Evolutionary conservation across 2,113 vertebrate species (phyloP), one percentile per base, ranked within the genome.

Genomic region (Pelecanoides urinatrix): DNA sequence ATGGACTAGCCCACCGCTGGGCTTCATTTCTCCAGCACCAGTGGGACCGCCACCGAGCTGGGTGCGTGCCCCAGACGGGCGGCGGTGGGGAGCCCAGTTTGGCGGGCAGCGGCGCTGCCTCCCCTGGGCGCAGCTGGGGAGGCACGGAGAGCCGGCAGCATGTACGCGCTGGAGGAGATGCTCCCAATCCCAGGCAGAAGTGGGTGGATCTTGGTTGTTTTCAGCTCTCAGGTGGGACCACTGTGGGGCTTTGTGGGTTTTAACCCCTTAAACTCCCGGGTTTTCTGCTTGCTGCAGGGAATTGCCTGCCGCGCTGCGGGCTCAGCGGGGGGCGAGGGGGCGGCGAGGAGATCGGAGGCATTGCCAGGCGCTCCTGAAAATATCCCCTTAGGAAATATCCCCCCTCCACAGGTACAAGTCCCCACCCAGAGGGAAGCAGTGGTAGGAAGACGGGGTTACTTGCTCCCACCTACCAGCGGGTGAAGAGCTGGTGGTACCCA

Each of bases 291-390:
- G 36, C 30, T 62, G 47, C 47, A 15, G 27, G 17, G 78, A 81
- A 38, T 25, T 58, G 11, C 19, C 40, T 40, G 29, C 49, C 20
- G n/a, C 4, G 4, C 36, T 66, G 55, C 8, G 10, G 50, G 25
- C 26, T 62, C 40, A 19, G 29, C n/a, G 44, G 0, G 0, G 38
- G 42, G 21, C 0, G 0, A 65, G 10, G 23, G 23, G 25, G 12
- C 13, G 9, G 16, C 23, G 9, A 56, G 55, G 47, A 73, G 32
- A 9, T 5, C 12, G n/a, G 66, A 78, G 62, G 17, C 30, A 49
- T 50, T 86, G 30, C 26, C 56, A 78, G 71, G 29, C 44, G 15
- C 11, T 81, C 36, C 61, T 62, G 38, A 62, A 79, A 67, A 45
- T 2, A 66, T 7, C 16, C 21, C 34, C 34, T 73, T 23, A 18